Conservation (phyloP, 2,888 invertebrate species). For the Diaprepes abbreviatus region DNA sequence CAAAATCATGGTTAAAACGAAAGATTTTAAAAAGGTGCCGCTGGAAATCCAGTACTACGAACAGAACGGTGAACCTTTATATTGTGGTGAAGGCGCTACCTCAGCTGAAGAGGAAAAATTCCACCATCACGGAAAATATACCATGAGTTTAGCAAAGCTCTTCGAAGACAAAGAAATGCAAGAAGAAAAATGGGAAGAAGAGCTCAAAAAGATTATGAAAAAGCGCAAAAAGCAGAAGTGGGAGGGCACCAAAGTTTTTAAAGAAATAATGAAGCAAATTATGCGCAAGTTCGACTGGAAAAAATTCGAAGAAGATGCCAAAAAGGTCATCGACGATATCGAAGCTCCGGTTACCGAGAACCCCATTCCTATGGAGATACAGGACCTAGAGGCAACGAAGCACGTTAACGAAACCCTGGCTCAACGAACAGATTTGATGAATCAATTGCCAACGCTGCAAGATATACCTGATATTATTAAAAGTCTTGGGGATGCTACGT, state of each 20-base stretch:
- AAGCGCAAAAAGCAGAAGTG: constrained; percentile 63
- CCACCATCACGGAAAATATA: constrained; percentile 71
- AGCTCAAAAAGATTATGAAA: constrained; percentile 62
- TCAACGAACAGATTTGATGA: constrained; percentile 69
- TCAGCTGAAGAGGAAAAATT: constrained; percentile 71
- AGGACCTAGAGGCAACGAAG: constrained; percentile 73
- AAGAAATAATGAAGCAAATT: constrained; percentile 75
- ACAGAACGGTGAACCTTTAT: constrained; percentile 67
- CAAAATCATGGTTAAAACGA: constrained; percentile 79
- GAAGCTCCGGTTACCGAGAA: constrained; percentile 60
- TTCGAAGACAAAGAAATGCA: constrained; percentile 83
- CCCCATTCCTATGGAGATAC: constrained; percentile 69
- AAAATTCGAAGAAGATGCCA: constrained; percentile 73
- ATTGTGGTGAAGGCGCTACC: constrained; percentile 80
- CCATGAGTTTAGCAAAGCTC: constrained; percentile 78
- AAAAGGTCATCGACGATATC: constrained; percentile 68
- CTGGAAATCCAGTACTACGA: constrained; percentile 67
- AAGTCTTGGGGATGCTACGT: constrained; percentile 73
- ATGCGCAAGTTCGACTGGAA: constrained; percentile 78
- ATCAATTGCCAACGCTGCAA: constrained; percentile 74
- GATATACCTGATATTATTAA: constrained; percentile 76
- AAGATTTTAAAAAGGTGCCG: constrained; percentile 82
- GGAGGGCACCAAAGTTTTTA: constrained; percentile 69
- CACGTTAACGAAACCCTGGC: constrained; percentile 73
- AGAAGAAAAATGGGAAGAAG: constrained; percentile 75